A percentile compares a stretch with the other conserved stretches of the same genome.
Evolutionary conservation across 2,888 invertebrate genomes (phyloP).

Genomic region (Oxycera nigricornis): DNA sequence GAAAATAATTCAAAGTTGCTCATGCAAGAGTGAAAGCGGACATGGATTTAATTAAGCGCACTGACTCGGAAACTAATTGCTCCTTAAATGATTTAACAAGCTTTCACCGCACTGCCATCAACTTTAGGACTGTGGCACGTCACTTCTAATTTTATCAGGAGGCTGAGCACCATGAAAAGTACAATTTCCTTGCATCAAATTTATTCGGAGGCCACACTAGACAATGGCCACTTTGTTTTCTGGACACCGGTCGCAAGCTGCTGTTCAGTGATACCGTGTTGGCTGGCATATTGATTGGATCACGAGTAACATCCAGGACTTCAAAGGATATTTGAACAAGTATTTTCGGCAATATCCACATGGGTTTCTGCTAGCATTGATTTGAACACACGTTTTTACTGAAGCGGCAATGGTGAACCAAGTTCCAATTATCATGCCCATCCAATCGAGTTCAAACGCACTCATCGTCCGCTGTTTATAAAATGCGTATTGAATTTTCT

Average conservation of each 20-base stretch:
- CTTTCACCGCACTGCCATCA: slow-evolving; percentile 14
- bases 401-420: too few species aligned
- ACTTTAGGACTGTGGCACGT: neutral
- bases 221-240: neutral
- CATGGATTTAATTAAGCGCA: slow-evolving; percentile 17
- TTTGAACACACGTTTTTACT: too few species aligned
- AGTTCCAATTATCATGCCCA: too few species aligned
- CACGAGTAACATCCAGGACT: too few species aligned
- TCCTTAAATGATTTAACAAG: slow-evolving; percentile 23
- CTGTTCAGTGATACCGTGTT: neutral
- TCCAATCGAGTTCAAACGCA: too few species aligned
- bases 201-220: neutral
- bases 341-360: too few species aligned
- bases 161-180: slow-evolving; percentile 3
- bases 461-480: too few species aligned
- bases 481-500: too few species aligned
- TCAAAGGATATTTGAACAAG: too few species aligned
- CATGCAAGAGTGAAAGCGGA: slow-evolving; percentile 11
- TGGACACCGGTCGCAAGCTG: neutral
- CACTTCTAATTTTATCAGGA: slow-evolving; percentile 15
- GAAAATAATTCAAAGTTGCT: neutral
- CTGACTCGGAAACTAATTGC: slow-evolving; percentile 26
- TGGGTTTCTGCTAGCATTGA: too few species aligned
- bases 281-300: too few species aligned
- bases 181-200: neutral